Evolutionary conservation across 1,140 invertebrate genomes (phyloP), one percentile per base, ranked within the genome.

Genomic region (Caenorhabditis inopinata): DNA sequence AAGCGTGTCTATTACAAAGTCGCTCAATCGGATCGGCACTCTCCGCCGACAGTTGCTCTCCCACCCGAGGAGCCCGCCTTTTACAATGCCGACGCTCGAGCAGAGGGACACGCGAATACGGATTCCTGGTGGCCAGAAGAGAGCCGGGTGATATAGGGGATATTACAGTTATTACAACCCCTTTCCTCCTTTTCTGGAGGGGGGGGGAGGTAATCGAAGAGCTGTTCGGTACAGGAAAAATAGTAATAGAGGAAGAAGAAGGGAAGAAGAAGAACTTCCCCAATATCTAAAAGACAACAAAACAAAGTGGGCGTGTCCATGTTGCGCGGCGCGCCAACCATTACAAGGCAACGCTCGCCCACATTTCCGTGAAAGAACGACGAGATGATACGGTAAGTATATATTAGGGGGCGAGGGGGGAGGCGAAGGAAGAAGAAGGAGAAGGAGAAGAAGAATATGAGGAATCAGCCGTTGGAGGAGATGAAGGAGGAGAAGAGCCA

Each of bases 281-380:
- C n/a, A n/a, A 12, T 51, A n/a, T n/a, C 48, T 5, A 51, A 5
- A n/a, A 51, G 21, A 58, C 29, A 16, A 58, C 51, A 58, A 58
- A 58, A 58, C 51, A 68, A 68, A 21, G 58, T 21, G 58, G 58
- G 58, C 58, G 58, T 29, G 32, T 11, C 58, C 38, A 42, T 42
- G 38, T 38, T 68, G 3, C 16, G 32, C 58, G 58, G 58, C 32
- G 32, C 32, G 5, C 32, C 38, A 42, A 42, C 25, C 58, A 29
- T 16, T 38, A 58, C 11, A 32, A 58, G 25, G 58, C 25, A 42
- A 38, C 32, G 23, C 32, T 68, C 32, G 58, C 58, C 58, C 32
- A 68, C 58, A 42, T 68, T 58, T 58, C 51, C 51, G 51, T 58
- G 51, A 58, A 58, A 23, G 51, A 58, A 29, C 48, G 49, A 32